phyloP scores from a whole-genome alignment of 2,113 vertebrate species.

The Hippolais icterina region DNA sequence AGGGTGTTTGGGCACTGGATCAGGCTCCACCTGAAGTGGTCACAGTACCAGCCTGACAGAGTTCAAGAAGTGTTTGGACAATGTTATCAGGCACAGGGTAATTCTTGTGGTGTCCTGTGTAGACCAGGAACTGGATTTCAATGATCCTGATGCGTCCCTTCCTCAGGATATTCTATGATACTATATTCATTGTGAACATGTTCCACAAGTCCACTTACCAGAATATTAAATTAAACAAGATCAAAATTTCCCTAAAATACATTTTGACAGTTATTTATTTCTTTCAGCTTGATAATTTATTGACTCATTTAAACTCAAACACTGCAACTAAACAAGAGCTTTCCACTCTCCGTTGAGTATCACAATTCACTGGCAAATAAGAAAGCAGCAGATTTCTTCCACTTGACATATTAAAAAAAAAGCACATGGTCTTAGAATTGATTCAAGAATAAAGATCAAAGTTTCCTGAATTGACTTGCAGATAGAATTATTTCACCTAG shows the following conservation, averaged over 20 bases:
- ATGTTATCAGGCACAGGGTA: not conserved
- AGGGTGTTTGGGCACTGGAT: not conserved
- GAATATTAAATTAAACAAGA: not conserved
- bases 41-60: not conserved
- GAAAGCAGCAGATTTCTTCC: not conserved
- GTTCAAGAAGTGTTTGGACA: not conserved
- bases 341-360: not conserved
- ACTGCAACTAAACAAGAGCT: not conserved
- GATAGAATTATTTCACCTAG: not conserved
- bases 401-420: not conserved
- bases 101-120: not conserved
- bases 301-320: not conserved
- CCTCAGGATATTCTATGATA: not conserved
- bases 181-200: not conserved
- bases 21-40: not conserved
- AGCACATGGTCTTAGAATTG: accelerated
- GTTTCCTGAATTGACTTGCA: not conserved
- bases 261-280: not conserved
- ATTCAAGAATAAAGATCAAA: not conserved
- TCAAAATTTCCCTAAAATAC: not conserved
- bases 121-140: not conserved
- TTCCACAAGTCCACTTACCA: not conserved
- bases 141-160: not conserved
- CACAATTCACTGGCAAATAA: not conserved
- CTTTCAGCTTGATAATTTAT: not conserved